These are phyloP conservation scores for Ophioninae sp. DNA, from an alignment of 2,888 invertebrate species.

Conservation along the genomic window DNA sequence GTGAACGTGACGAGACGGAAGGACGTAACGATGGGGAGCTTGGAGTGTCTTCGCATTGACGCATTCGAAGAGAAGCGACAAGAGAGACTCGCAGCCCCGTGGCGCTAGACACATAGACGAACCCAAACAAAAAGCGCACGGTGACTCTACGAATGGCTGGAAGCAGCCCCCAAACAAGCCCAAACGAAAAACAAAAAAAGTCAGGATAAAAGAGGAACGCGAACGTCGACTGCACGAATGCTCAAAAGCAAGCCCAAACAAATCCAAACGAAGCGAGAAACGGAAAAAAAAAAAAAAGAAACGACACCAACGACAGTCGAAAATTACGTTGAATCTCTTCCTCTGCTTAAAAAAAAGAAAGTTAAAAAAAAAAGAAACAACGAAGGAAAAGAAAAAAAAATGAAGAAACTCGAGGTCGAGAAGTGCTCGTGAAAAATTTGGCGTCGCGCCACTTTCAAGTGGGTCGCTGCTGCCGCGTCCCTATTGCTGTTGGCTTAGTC, in stretches of 20 bases:
- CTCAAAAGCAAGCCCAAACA: slow-evolving; percentile 8
- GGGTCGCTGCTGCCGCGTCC: slow-evolving; percentile 67
- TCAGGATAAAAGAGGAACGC: not conserved
- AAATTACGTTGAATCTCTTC: slow-evolving; percentile 24
- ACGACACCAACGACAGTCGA: slow-evolving; percentile 3
- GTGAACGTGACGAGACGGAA: not conserved
- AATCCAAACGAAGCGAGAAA: slow-evolving; percentile 16
- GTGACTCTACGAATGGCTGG: not conserved
- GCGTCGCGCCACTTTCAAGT: slow-evolving; percentile 78
- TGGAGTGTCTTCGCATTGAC: not conserved
- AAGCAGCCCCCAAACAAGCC: not conserved
- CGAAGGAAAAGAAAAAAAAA: slow-evolving; percentile 40
- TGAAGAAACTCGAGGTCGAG: slow-evolving; percentile 59
- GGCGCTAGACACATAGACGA: not conserved
- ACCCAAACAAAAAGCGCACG: no score
- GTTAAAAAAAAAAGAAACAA: not conserved
- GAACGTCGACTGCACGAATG: not conserved
- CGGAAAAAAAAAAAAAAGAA: slow-evolving; percentile 3
- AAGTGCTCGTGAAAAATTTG: slow-evolving; percentile 73
- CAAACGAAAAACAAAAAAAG: not conserved
- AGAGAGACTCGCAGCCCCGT: not conserved
- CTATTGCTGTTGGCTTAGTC: slow-evolving; percentile 28
- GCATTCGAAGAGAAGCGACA: slow-evolving; percentile 1
- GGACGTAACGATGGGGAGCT: not conserved
- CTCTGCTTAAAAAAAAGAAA: slow-evolving; percentile 13